phyloP scores from a whole-genome alignment of 2,797 vertebrate genomes.

The Glossophaga mutica region DNA sequence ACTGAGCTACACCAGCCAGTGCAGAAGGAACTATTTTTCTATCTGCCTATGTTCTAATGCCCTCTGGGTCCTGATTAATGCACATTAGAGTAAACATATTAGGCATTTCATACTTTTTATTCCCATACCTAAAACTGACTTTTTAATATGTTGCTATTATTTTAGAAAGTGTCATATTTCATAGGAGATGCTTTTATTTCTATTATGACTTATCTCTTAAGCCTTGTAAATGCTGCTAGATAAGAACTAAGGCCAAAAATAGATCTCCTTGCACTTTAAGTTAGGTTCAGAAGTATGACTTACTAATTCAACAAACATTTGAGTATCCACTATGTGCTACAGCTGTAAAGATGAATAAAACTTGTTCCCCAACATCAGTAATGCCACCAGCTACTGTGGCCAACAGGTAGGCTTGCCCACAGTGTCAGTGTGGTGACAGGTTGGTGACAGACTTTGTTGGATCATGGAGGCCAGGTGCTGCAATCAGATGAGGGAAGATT shows the following conservation, averaged over 20 bases:
- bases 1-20: too few relatives aligned
- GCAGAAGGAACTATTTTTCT: neutral
- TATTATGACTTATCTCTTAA: neutral
- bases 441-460: neutral
- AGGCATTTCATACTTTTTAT: neutral
- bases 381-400: neutral
- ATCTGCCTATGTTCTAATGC: neutral
- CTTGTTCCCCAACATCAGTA: neutral
- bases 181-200: neutral
- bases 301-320: neutral
- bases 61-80: neutral
- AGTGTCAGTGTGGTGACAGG: neutral
- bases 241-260: neutral
- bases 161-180: neutral
- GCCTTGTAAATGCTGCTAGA: neutral
- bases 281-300: neutral
- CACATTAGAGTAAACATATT: neutral
- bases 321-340: neutral
- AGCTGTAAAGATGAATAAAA: neutral
- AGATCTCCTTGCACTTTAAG: neutral
- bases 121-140: neutral
- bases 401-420: neutral
- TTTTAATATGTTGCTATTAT: neutral
- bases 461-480: neutral
- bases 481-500: neutral